Percentiles rank a stretch among this genome's conserved stretches.
phyloP scores from a whole-genome alignment of 2,113 vertebrate species.

The Notarius quadriscutis region DNA sequence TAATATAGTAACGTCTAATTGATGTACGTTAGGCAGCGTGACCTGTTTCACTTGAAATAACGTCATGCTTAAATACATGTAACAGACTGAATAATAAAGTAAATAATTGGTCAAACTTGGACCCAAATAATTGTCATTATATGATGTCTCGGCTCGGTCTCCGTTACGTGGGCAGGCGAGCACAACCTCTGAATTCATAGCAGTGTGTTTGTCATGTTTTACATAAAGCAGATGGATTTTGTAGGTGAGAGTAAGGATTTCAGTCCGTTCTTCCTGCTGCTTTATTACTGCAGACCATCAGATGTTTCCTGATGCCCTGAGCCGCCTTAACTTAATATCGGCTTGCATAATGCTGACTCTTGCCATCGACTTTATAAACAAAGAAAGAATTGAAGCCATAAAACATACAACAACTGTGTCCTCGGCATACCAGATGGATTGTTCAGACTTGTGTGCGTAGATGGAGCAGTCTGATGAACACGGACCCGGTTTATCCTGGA shows the following conservation, averaged over 20 bases:
- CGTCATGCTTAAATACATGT: not conserved
- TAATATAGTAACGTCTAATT: too few relatives aligned
- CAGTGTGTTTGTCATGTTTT: not conserved
- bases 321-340: not conserved
- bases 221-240: not conserved
- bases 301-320: not conserved
- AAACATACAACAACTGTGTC: not conserved
- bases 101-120: not conserved
- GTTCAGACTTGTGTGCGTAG: not conserved
- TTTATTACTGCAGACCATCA: not conserved
- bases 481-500: conserved; percentile 8
- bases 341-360: not conserved
- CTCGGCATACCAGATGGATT: not conserved
- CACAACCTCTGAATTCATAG: not conserved
- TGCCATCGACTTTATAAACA: not conserved
- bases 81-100: not conserved
- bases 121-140: not conserved
- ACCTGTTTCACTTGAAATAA: not conserved
- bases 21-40: not conserved
- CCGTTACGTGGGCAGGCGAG: not conserved
- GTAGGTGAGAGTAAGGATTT: not conserved
- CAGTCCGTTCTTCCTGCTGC: not conserved
- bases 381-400: not conserved
- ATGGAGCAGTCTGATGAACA: conserved; percentile 6
- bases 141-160: not conserved